Evolutionary conservation across 2,797 vertebrate genomes (phyloP), one percentile per base, ranked within the genome.

Genomic region (Sebastes melanostomus): DNA sequence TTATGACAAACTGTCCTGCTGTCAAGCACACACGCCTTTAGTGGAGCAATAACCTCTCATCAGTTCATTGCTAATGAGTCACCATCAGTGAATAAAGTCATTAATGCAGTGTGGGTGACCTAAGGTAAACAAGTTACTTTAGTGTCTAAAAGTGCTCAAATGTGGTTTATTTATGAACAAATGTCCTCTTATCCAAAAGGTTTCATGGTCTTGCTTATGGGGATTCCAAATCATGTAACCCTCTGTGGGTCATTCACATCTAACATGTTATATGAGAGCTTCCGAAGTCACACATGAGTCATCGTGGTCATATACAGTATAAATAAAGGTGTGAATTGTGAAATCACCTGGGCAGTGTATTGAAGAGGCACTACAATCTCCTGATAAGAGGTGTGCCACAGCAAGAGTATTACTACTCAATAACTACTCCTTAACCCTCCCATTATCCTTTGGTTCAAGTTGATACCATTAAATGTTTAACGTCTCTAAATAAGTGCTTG

Each of bases 1-100:
- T 86, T 82, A 65, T 88, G 90, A 92, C 65, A 83, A 75, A 66
- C 67, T 80, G 14, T 72, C 52, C 34, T 63, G 5, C 24, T 38
- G 59, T 56, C 3, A 0, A 86, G 65, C 60, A 65, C 56, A 84
- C 52, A 85, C 58, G 67, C 66, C 34, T 82, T 63, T 34, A 36
- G 18, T 75, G 58, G 55, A 24, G 32, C 68, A 73, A 73, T 76
- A 69, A 74, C 52, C 14, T 60, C 18, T 72, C 77, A 87, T 73
- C 50, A 72, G 56, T 22, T 79, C 46, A 82, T 0, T 12, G 42
- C 13, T 67, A 52, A 74, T 72, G 72, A 79, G 34, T 85, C 59
- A 77, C 24, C 54, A 66, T 36, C n/a, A 67, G 10, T 9, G 22
- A 50, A 77, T 61, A 13, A 66, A 36, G 24, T 38, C 46, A 59